Evolutionary conservation across 2,797 vertebrate species (phyloP), one percentile per base, ranked within the genome.

Genomic region (Sebastes goodei): DNA sequence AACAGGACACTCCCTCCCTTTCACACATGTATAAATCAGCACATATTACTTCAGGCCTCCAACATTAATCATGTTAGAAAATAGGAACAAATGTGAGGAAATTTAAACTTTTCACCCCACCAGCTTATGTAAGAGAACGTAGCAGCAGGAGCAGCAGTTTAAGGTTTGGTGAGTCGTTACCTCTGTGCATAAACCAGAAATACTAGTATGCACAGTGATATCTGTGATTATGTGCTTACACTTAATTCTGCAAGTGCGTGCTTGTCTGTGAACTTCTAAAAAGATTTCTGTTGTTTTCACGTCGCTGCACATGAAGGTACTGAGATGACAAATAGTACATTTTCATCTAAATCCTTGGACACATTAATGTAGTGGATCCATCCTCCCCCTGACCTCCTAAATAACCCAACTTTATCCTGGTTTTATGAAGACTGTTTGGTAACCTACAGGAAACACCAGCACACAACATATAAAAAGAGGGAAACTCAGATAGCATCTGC

Each of bases 81-180:
- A 70, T 30, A 70, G n/a, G 46, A 74, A 82, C 32, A 77, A 68
- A 74, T 66, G n/a, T 71, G 71, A 66, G 32, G 27, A 69, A 17
- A 69, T 64, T 72, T 88, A 10, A 86, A 83, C 83, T 86, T 83
- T 82, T 82, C 75, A 87, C 78, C 71, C 49, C 29, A 2, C 0
- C 20, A 20, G 32, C 57, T 80, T 75, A 73, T 57, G 35, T 53
- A 76, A 81, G 53, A 15, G 8, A 63, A 68, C 2, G 23, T 10
- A 53, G 49, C 14, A 66, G 84, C 60, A 59, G 67, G 7, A 56
- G 35, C 14, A 68, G 67, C 15, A 42, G 25, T 62, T 83, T 17
- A 56, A 33, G 27, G 27, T 64, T 56, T 2, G 10, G 17, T 29
- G 55, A 78, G 56, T 68, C 3, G 11, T 38, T 21, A 57, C 82